Base-by-base conservation (phyloP, 1,140 invertebrate species). In the Rhizoglyphus robini region DNA sequence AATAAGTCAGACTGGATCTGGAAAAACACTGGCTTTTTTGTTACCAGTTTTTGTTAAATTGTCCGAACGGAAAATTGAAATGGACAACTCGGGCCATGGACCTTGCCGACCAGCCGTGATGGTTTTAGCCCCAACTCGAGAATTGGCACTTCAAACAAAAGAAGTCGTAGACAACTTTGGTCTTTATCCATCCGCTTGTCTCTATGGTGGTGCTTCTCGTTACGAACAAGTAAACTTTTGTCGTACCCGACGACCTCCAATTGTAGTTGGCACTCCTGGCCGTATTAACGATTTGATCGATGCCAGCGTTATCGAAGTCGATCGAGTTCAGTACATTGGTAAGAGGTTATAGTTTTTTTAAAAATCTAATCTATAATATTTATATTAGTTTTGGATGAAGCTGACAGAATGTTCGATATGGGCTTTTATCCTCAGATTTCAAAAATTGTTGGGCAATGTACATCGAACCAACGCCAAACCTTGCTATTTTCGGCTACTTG, bases 41-140 rank as follows among this genome's bases (percentile, higher is more conserved):
- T 65, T 82, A 46, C 80, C 80, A 47, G 76, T 75, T 29, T 76
- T 82, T 66, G 73, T 81, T 30, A 79, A 81, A 69, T 78, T 78
- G 72, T 73, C 54, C 65, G 68, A 74, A 60, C 60, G 68, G 58
- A 73, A 74, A 65, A 8, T 4, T 20, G 29, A 20, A 20, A 27
- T 30, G 2, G 31, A 62, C 3, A 65, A 77, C 30, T 90, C 68
- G 70, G 62, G 70, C 69, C 31, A 67, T 68, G 20, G 85, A 82
- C 66, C 77, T 83, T 79, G 78, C 34, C 90, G 90, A 0, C 87
- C 90, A 8, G 89, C 85, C 71, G 87, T 92, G 2, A 76, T 95
- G 2, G 80, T 95, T 13, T 77, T 95, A 73, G 88, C 89, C 2
- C 91, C 91, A 1, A 96, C 91, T 0, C 80, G 90, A 72, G 90